Base-by-base conservation (phyloP, 2,888 invertebrate genomes). In the Aphrophora alni region DNA sequence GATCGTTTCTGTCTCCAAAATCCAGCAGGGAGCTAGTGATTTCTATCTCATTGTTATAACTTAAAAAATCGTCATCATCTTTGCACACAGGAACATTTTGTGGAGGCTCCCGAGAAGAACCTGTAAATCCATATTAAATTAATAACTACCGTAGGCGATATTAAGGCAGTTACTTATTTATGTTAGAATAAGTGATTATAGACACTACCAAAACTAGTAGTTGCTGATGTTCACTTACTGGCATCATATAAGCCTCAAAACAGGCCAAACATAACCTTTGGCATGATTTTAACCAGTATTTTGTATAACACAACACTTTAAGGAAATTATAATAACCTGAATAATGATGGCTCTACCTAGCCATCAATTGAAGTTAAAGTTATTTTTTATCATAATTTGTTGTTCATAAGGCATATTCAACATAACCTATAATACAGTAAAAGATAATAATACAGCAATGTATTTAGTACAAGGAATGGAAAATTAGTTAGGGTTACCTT, bases 1-100 rank as follows among this genome's bases (percentile, higher is more conserved):
- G 75, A 75, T 75, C 59, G 21, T 75, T 75, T 59, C 51, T 51
- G 27, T 75, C 75, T 25, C 75, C 75, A 75, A 75, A 75, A 24
- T 75, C 38, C 1, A 24, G 72, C 17, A 38, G 21, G 0, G 75
- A 75, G 38, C 75, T 75, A 59, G 75, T 17, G 59, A 75, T 12
- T 51, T 75, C 75, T 5, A 75, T 24, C 21, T 75, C 75, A 75
- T 75, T 59, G 59, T 59, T 75, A 26, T 17, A 75, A 59, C 24
- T 59, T 59, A 75, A 75, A 75, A 75, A 75, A 7, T 38, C 75
- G 1, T 75, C 75, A 51, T 75, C 75, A 51, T 51, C 75, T 26
- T 44, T 75, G 75, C 44, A 75, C 59, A 51, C 24, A 25, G 1
- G 12, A 0, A 59, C 1, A 2, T 75, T 14, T 26, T 75, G 75